phyloP scores from a whole-genome alignment of 2,113 vertebrate species.

The Orycteropus afer region DNA sequence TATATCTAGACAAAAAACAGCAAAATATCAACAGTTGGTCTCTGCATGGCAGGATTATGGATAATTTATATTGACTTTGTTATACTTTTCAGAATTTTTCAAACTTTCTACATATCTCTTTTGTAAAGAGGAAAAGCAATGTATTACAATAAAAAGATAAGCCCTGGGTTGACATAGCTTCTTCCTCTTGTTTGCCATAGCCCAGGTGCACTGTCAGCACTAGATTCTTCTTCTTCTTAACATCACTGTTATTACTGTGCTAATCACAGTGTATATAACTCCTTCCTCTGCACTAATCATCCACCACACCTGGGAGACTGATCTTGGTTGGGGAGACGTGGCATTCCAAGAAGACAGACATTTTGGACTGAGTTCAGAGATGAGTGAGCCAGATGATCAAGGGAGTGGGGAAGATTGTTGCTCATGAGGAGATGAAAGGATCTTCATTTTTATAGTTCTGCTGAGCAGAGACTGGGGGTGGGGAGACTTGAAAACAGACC shows the following conservation, averaged over 20 bases:
- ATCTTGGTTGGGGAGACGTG: constrained; percentile 47
- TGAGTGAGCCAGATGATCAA: constrained; percentile 58
- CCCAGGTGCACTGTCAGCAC: constrained; percentile 44
- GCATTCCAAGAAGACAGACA: constrained; percentile 68
- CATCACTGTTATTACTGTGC: constrained; percentile 44
- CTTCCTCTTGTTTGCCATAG: not conserved
- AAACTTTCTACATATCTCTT: not conserved
- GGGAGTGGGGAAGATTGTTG: constrained; percentile 51
- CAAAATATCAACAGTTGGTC: not conserved
- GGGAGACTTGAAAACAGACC: constrained; percentile 61
- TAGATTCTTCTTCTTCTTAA: not conserved
- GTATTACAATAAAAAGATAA: not conserved
- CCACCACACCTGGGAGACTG: constrained; percentile 72
- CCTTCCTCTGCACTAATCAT: constrained; percentile 62
- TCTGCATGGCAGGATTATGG: not conserved
- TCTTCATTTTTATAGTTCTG: constrained; percentile 55
- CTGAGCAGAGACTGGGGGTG: constrained; percentile 37
- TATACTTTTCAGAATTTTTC: not conserved
- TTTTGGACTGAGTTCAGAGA: constrained; percentile 77
- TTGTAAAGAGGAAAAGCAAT: not conserved
- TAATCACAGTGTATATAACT: constrained; percentile 49
- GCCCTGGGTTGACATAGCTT: not conserved
- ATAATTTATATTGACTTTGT: not conserved
- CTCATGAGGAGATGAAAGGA: constrained; percentile 74
- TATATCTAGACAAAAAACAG: not conserved